Evolutionary conservation across 2,888 invertebrate species (phyloP).

Genomic region (Drosophila monieri): DNA sequence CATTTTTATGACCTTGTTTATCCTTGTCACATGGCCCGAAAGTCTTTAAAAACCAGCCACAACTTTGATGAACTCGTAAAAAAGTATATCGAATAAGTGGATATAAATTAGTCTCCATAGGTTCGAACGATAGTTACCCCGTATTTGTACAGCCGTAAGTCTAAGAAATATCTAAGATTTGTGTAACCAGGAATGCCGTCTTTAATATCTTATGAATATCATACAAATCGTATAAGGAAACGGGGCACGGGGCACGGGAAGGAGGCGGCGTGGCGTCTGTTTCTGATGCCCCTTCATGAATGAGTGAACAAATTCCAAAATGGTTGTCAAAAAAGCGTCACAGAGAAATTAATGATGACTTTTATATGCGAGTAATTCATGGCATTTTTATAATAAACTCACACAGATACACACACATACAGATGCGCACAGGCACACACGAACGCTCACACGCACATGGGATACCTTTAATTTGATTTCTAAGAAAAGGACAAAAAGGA

Average conservation of each 20-base stretch:
- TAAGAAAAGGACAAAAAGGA: constrained; percentile 51
- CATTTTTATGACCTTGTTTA: constrained; percentile 74
- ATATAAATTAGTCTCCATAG: constrained; percentile 24
- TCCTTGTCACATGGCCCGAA: constrained; percentile 72
- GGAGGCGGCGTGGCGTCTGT: constrained; percentile 3
- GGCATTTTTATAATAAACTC: constrained; percentile 77
- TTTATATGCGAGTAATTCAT: constrained; percentile 77
- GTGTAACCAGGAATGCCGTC: not conserved
- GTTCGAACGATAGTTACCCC: constrained; percentile 28
- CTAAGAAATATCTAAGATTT: not conserved
- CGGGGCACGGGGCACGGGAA: not conserved
- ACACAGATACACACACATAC: constrained; percentile 27
- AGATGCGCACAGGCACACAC: constrained; percentile 18
- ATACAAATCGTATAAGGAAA: constrained; percentile 7
- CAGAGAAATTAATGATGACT: constrained; percentile 78
- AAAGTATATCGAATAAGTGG: constrained; percentile 41
- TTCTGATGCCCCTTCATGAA: constrained; percentile 57
- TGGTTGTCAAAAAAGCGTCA: constrained; percentile 71
- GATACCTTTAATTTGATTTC: constrained; percentile 75
- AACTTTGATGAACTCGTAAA: constrained; percentile 80
- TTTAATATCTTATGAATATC: constrained; percentile 17
- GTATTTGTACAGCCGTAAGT: not conserved
- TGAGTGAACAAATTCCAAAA: constrained; percentile 75
- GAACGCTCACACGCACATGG: constrained; percentile 23
- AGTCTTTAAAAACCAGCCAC: constrained; percentile 63